Evolutionary conservation across 1,140 invertebrate genomes (phyloP).

Genomic region (Asobara japonica): DNA sequence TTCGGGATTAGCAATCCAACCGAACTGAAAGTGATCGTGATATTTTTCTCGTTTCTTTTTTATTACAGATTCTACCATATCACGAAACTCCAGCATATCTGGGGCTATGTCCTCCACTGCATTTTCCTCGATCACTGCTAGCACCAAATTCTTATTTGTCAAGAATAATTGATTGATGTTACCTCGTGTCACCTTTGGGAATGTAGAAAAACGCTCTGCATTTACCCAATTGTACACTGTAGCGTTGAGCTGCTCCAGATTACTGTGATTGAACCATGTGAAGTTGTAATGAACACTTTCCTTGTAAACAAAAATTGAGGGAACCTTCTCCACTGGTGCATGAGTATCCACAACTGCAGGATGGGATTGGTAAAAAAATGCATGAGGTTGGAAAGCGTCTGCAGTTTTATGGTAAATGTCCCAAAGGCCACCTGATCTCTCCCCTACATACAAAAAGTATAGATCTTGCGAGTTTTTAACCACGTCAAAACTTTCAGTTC

Average conservation of each 20-base stretch:
- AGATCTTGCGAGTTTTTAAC: slow-evolving; percentile 79
- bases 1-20: slow-evolving; percentile 87
- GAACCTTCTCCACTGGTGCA: slow-evolving; percentile 72
- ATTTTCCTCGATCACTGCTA: slow-evolving; percentile 89
- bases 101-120: slow-evolving; percentile 82
- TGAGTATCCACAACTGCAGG: slow-evolving; percentile 75
- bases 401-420: slow-evolving; percentile 80
- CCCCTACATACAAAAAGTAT: slow-evolving; percentile 90
- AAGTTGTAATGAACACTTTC: slow-evolving; percentile 79
- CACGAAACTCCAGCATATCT: slow-evolving; percentile 84
- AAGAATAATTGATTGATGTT: slow-evolving; percentile 85
- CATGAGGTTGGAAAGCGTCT: slow-evolving; percentile 80
- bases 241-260: slow-evolving; percentile 71
- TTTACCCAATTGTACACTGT: slow-evolving; percentile 88
- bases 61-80: slow-evolving; percentile 87
- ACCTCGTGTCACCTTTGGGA: slow-evolving; percentile 85
- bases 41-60: slow-evolving; percentile 80
- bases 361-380: slow-evolving; percentile 85
- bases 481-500: slow-evolving; percentile 79
- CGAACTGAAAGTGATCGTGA: slow-evolving; percentile 90
- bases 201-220: slow-evolving; percentile 88
- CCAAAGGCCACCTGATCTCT: slow-evolving; percentile 74
- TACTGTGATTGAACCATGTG: slow-evolving; percentile 69
- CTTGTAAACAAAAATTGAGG: slow-evolving; percentile 86
- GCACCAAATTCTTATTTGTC: slow-evolving; percentile 87